Conservation (phyloP, 1,140 invertebrate genomes). For the Popillia japonica region DNA sequence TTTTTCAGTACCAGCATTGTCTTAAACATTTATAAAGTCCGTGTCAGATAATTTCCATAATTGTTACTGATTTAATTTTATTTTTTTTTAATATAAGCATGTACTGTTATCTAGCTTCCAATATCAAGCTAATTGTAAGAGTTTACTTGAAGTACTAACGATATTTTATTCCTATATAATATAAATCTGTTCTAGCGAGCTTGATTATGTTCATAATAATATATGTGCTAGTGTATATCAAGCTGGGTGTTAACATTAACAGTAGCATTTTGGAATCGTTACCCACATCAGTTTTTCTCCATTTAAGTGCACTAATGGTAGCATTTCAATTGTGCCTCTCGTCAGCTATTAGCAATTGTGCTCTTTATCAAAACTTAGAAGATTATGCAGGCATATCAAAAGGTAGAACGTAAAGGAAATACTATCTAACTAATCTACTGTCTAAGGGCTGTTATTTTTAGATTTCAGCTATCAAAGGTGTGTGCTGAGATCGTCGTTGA, state of each 20-base stretch:
- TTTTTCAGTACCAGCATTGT: no score
- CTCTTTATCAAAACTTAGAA: slow-evolving; percentile 78
- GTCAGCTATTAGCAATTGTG: slow-evolving; percentile 75
- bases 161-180: no score
- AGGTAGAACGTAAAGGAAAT: slow-evolving; percentile 40
- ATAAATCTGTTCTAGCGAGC: slow-evolving; percentile 61
- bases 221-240: slow-evolving; percentile 66
- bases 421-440: neutral
- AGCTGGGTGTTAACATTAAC: slow-evolving; percentile 66
- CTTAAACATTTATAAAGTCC: no score
- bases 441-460: slow-evolving; percentile 61
- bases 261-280: slow-evolving; percentile 68
- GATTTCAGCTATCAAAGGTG: slow-evolving; percentile 83
- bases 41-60: no score
- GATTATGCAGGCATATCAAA: slow-evolving; percentile 67
- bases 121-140: no score
- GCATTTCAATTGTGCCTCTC: slow-evolving; percentile 79
- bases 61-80: no score
- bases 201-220: slow-evolving; percentile 72
- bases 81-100: no score
- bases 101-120: no score
- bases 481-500: slow-evolving; percentile 73
- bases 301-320: slow-evolving; percentile 71
- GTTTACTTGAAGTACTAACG: no score
- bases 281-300: slow-evolving; percentile 68